Percentiles rank a stretch among this genome's conserved stretches.
These are phyloP conservation scores for Eupeodes luniger DNA, from an alignment of 2,888 invertebrate species.

Conservation along the genomic window DNA sequence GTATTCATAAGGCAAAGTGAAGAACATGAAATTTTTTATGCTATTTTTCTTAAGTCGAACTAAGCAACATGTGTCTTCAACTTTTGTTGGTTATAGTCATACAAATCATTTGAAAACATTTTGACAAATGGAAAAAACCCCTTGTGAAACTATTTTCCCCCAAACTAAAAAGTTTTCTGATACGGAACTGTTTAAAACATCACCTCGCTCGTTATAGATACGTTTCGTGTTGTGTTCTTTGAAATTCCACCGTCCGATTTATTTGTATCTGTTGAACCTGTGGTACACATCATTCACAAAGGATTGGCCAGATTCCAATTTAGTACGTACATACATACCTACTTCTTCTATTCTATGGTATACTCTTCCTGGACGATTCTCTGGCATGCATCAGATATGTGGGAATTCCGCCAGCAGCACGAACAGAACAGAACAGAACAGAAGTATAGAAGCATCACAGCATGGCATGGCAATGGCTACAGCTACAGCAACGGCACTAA, in stretches of 20 bases:
- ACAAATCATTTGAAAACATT: too few relatives aligned
- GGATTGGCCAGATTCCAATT: constrained; percentile 73
- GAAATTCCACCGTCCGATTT: constrained; percentile 43
- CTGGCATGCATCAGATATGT: constrained; percentile 67
- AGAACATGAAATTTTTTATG: too few relatives aligned
- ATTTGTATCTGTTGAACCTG: constrained; percentile 25
- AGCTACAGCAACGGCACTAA: background rate
- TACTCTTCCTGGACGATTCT: constrained; percentile 63
- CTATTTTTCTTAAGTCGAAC: too few relatives aligned
- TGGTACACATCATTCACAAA: constrained; percentile 24
- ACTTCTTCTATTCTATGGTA: constrained; percentile 1
- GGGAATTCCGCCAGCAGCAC: constrained; percentile 67
- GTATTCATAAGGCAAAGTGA: too few relatives aligned
- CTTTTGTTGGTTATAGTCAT: too few relatives aligned
- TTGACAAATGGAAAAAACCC: too few relatives aligned
- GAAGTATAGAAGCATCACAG: background rate
- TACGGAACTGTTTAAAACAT: constrained; percentile 28
- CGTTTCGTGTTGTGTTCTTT: constrained; percentile 40
- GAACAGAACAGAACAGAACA: too few relatives aligned
- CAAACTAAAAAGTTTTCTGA: background rate
- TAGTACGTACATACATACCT: background rate
- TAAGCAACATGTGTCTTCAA: too few relatives aligned
- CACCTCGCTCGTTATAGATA: background rate
- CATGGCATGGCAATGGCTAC: background rate
- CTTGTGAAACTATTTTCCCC: background rate